Percentiles rank a stretch among this genome's conserved stretches.
These are phyloP conservation scores for Pterois miles DNA, from an alignment of 2,797 vertebrate species.

Conservation along the genomic window DNA sequence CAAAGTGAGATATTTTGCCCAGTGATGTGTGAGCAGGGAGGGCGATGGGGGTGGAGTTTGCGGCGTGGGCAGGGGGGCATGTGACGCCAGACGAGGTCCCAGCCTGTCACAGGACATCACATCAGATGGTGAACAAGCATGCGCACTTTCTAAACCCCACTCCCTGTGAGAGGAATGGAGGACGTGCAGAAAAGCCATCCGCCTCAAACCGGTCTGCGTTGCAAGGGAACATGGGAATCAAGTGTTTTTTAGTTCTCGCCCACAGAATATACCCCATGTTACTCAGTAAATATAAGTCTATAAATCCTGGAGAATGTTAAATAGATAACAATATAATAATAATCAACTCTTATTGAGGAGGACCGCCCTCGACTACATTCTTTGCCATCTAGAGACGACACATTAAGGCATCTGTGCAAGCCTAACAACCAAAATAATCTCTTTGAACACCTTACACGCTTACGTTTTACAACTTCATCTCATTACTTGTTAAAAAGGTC, in stretches of 20 bases:
- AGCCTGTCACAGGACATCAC: conserved; percentile 77
- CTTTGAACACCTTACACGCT: neutral
- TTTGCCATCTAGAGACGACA: neutral
- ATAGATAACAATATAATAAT: neutral
- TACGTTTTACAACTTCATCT: neutral
- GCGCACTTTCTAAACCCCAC: conserved; percentile 16
- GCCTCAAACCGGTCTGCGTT: neutral
- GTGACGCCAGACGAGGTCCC: conserved; percentile 65
- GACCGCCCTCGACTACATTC: neutral
- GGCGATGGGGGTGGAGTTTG: conserved; percentile 45
- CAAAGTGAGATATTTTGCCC: conserved; percentile 52
- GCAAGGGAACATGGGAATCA: neutral
- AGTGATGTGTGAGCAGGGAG: conserved; percentile 58
- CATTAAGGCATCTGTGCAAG: neutral
- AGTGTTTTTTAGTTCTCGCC: neutral
- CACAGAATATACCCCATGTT: no score
- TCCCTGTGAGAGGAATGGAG: conserved; percentile 16
- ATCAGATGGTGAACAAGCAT: conserved; percentile 69
- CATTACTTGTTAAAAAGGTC: neutral
- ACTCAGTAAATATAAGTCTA: neutral
- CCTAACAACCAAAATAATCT: neutral
- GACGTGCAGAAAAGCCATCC: conserved; percentile 13
- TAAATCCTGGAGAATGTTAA: neutral
- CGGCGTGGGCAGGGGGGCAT: conserved; percentile 46
- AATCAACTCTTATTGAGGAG: neutral